Conservation (phyloP, 2,888 invertebrate species). For the Ischnus inquisitorius region DNA sequence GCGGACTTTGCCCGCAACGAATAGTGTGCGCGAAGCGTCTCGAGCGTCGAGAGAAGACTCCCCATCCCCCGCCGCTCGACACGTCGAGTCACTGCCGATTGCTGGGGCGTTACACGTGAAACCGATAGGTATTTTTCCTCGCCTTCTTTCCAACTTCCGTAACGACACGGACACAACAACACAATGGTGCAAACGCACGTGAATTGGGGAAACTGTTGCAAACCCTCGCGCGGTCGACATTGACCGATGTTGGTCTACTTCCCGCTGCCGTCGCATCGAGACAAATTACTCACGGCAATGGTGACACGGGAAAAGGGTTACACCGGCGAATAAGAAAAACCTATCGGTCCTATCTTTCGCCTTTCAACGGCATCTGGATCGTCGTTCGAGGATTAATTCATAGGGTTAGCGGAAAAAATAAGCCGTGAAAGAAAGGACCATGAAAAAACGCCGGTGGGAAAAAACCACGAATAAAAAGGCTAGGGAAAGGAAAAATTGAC, state of each 20-base stretch:
- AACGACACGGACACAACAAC: slow-evolving; percentile 20
- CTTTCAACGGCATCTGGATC: background rate
- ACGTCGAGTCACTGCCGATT: slow-evolving; percentile 74
- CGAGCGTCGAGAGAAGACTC: slow-evolving; percentile 5
- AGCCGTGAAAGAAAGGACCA: no score
- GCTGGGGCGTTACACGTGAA: slow-evolving; percentile 39
- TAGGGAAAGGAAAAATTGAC: no score
- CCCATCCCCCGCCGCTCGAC: slow-evolving; percentile 67
- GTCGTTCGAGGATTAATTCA: background rate
- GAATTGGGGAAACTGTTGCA: slow-evolving; percentile 12
- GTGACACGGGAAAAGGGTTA: slow-evolving; percentile 19
- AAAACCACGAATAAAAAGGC: no score
- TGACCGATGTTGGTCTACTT: slow-evolving; percentile 54
- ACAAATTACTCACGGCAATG: slow-evolving; percentile 8
- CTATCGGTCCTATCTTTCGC: slow-evolving; percentile 5
- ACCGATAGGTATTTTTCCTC: slow-evolving; percentile 61
- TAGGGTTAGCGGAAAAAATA: no score
- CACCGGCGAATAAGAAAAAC: slow-evolving; percentile 11
- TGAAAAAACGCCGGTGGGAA: no score
- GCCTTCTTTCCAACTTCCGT: slow-evolving; percentile 26
- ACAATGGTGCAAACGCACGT: slow-evolving; percentile 30
- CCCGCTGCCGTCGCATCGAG: slow-evolving; percentile 4
- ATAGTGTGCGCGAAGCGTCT: background rate
- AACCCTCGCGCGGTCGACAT: slow-evolving; percentile 37
- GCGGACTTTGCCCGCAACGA: background rate